phyloP scores from a whole-genome alignment of 2,888 invertebrate genomes.

The Cheilosia soror region DNA sequence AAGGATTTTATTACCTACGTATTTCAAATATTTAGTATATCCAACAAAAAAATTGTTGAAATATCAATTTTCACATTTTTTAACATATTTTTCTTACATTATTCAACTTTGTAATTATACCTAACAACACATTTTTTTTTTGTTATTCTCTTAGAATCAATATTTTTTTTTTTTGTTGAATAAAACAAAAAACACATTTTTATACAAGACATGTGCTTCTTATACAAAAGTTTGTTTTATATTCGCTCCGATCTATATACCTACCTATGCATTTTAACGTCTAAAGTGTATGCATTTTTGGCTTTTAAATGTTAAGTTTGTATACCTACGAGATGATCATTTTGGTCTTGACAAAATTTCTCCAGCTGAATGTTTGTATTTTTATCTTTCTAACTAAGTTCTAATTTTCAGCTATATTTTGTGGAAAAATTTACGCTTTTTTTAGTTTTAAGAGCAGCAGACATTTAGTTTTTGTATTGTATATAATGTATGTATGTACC shows the following conservation, averaged over 20 bases:
- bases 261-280: neutral
- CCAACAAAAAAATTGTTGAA: slow-evolving; percentile 53
- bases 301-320: slow-evolving; percentile 40
- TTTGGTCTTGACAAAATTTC: slow-evolving; percentile 35
- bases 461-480: slow-evolving; percentile 7
- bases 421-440: slow-evolving; percentile 34
- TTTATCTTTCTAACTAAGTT: slow-evolving; percentile 28
- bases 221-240: neutral
- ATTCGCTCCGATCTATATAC: neutral
- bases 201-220: neutral
- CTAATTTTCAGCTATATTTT: slow-evolving; percentile 48
- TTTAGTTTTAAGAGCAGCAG: slow-evolving; percentile 31
- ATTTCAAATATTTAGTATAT: slow-evolving; percentile 65
- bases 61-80: slow-evolving; percentile 39
- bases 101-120: slow-evolving; percentile 30
- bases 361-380: slow-evolving; percentile 46
- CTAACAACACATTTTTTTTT: slow-evolving; percentile 12
- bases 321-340: slow-evolving; percentile 9
- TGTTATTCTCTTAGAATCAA: slow-evolving; percentile 17
- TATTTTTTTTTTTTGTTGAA: slow-evolving; percentile 30
- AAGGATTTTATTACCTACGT: slow-evolving; percentile 55
- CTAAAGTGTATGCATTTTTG: slow-evolving; percentile 48
- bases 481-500: slow-evolving; percentile 9
- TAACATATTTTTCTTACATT: slow-evolving; percentile 30
- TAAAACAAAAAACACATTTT: slow-evolving; percentile 34